These are phyloP conservation scores for Creontiades dilutus DNA, from an alignment of 2,888 invertebrate species.

Conservation along the genomic window DNA sequence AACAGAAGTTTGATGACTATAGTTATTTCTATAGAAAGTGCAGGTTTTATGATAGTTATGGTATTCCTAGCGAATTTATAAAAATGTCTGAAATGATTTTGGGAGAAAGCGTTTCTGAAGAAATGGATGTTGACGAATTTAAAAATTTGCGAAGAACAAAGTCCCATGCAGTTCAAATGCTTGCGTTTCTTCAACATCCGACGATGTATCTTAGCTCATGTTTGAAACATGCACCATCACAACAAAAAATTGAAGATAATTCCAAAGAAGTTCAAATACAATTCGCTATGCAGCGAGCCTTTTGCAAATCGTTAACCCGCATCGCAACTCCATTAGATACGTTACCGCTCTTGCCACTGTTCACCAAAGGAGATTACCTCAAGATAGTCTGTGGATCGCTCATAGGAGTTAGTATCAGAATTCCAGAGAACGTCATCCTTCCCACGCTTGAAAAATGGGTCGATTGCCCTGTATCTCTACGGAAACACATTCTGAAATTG, in stretches of 20 bases:
- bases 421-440: constrained; percentile 71
- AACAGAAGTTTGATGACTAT: not conserved
- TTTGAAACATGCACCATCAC: constrained; percentile 43
- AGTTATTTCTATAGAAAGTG: constrained; percentile 12
- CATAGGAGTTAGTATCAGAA: constrained; percentile 56
- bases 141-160: not conserved
- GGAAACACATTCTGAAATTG: constrained; percentile 72
- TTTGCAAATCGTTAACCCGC: constrained; percentile 59
- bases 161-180: constrained; percentile 58
- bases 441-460: constrained; percentile 62
- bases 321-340: constrained; percentile 61
- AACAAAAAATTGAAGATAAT: constrained; percentile 57
- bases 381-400: constrained; percentile 72
- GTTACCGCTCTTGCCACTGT: constrained; percentile 63
- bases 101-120: not conserved
- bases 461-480: constrained; percentile 72
- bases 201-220: constrained; percentile 51
- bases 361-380: constrained; percentile 73
- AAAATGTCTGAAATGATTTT: not conserved
- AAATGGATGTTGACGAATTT: not conserved
- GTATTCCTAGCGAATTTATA: not conserved
- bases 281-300: constrained; percentile 62
- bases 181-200: constrained; percentile 62
- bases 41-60: constrained; percentile 20
- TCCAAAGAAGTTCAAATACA: constrained; percentile 57